Conservation (phyloP, 2,113 vertebrate species). For the Ptilonorhynchus violaceus region DNA sequence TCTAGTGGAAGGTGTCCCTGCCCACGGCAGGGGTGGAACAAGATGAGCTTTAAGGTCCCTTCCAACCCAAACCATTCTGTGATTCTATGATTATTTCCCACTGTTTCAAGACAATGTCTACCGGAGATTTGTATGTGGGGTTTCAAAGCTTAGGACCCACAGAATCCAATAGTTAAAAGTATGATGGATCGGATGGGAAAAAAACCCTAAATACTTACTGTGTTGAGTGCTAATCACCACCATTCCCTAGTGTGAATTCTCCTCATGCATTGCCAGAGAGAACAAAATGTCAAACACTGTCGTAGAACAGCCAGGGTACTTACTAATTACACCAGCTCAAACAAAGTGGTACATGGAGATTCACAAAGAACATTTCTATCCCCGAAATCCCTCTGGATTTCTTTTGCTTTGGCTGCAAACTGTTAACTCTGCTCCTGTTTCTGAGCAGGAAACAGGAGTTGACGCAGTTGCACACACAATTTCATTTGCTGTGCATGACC, state of each 20-base stretch:
- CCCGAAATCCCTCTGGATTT: not conserved
- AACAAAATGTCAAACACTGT: not conserved
- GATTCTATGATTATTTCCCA: not conserved
- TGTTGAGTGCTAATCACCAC: not conserved
- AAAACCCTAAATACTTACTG: not conserved
- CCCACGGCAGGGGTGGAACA: not conserved
- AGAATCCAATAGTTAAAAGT: not conserved
- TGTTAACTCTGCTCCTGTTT: not conserved
- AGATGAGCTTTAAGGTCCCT: not conserved
- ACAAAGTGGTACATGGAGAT: not conserved
- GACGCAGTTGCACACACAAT: not conserved
- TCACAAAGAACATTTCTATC: not conserved
- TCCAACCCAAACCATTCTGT: not conserved
- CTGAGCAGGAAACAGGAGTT: not conserved
- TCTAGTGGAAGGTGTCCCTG: not conserved
- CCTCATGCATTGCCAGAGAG: not conserved
- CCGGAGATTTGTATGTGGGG: not conserved
- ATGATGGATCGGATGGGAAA: not conserved
- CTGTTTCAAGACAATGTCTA: not conserved
- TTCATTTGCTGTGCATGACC: not conserved
- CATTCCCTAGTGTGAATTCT: not conserved
- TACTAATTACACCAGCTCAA: not conserved
- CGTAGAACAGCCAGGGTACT: not conserved
- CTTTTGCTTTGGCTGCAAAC: not conserved
- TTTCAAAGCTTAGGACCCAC: not conserved